Evolutionary conservation across 2,797 vertebrate genomes (phyloP).

Genomic region (Protosalanx chinensis): DNA sequence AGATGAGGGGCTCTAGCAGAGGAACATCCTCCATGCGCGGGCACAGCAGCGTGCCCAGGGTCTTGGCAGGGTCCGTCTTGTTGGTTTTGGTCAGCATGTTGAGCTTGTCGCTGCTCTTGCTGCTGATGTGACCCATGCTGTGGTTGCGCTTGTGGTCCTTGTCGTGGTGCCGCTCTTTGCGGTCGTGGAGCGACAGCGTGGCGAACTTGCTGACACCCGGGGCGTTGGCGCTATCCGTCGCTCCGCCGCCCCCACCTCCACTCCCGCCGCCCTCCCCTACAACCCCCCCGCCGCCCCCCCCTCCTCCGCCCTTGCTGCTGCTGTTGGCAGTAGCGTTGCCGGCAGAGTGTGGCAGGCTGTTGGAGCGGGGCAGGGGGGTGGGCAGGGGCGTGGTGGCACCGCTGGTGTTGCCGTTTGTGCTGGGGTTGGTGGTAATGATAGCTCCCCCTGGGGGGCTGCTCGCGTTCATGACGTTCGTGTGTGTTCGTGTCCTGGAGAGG

Average conservation of each 20-base stretch:
- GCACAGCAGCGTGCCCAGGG: constrained; percentile 91
- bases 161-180: constrained; percentile 94
- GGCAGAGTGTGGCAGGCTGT: constrained; percentile 93
- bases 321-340: constrained; percentile 78
- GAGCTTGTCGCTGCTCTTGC: constrained; percentile 98
- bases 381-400: constrained; percentile 76
- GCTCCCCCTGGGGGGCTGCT: constrained; percentile 80
- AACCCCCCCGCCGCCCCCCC: constrained; percentile 39
- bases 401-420: constrained; percentile 81
- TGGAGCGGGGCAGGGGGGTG: constrained; percentile 89
- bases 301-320: constrained; percentile 68
- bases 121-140: constrained; percentile 98
- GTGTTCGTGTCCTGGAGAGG: constrained; percentile 92
- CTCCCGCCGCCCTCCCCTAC: constrained; percentile 68
- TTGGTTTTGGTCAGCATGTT: constrained; percentile 92
- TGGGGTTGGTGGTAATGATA: constrained; percentile 78
- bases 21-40: constrained; percentile 97
- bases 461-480: constrained; percentile 97
- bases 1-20: constrained; percentile 96
- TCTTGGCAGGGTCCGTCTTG: constrained; percentile 94
- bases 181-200: constrained; percentile 92
- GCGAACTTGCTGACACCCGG: constrained; percentile 94
- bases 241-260: constrained; percentile 44
- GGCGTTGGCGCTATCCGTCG: constrained; percentile 86
- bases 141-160: constrained; percentile 98